Evolutionary conservation across 2,888 invertebrate species (phyloP).

Genomic region (Drosophila anomelani): DNA sequence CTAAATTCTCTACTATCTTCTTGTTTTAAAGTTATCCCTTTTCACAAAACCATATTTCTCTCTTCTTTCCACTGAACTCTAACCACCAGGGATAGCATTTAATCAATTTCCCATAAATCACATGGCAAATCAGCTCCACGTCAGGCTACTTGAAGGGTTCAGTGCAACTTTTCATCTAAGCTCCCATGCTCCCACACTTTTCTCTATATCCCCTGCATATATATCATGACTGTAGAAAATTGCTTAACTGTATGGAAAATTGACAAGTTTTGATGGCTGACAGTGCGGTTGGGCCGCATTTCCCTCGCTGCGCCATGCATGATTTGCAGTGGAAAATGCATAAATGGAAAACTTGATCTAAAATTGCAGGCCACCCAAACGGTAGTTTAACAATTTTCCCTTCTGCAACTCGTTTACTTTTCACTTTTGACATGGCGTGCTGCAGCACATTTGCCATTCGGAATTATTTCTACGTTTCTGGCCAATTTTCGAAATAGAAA

Average conservation of each 20-base stretch:
- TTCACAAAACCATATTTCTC: background rate
- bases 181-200: conserved; percentile 8
- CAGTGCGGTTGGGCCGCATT: conserved; percentile 60
- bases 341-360: conserved; percentile 60
- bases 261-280: conserved; percentile 76
- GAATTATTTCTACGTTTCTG: conserved; percentile 66
- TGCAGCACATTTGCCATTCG: conserved; percentile 53
- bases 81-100: conserved; percentile 41
- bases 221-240: conserved; percentile 62
- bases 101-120: conserved; percentile 75
- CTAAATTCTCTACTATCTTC: background rate
- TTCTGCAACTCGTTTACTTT: conserved; percentile 36
- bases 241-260: conserved; percentile 79
- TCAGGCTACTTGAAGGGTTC: conserved; percentile 40
- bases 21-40: background rate
- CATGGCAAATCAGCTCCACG: conserved; percentile 56
- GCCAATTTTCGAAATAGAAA: conserved; percentile 74
- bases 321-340: conserved; percentile 59
- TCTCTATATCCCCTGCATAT: conserved; percentile 7
- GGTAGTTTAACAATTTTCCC: conserved; percentile 26
- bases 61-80: background rate
- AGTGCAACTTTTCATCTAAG: conserved; percentile 25
- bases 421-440: conserved; percentile 58
- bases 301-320: conserved; percentile 32
- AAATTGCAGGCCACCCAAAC: conserved; percentile 44